Evolutionary conservation across 2,888 invertebrate species (phyloP), one percentile per base, ranked within the genome.

Genomic region (Steinernema scapterisci): DNA sequence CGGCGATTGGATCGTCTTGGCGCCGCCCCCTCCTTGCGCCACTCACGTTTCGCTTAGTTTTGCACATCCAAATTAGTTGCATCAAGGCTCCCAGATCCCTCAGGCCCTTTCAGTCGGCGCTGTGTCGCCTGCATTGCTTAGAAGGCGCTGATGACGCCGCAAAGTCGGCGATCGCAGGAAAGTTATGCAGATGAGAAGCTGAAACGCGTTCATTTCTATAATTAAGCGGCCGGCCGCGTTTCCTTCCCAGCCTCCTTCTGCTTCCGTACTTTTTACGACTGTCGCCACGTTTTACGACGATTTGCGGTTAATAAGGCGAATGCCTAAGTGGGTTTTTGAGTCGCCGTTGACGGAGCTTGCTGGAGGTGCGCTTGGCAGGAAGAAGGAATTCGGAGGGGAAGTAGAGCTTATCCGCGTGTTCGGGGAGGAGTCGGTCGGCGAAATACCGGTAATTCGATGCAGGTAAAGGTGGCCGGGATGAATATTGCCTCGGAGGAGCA

Each of bases 161-260:
- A 16, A 48, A 23, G 54, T 23, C 25, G 54, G 54, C 21, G 23
- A 23, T 23, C 38, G 38, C 5, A 2, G 21, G 54, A 13, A 48
- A 54, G 54, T 54, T 54, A 54, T 54, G 54, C 54, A 54, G 54
- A 54, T 54, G 54, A 54, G 54, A 54, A 54, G 48, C n/a, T 16
- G 48, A 48, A 48, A 48, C 48, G 48, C 48, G 48, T 48, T 48
- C 48, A 48, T 48, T 54, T 54, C 21, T 54, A 19, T 54, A 54
- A 54, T 54, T 54, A 54, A 54, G 21, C 54, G 54, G 54, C 11
- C 51, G 6, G 51, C 21, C 54, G 48, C 48, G 48, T n/a, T 48
- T 48, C n/a, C n/a, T 48, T 48, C n/a, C 7, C 48, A 7, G 54
- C 21, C 54, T 19, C 25, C 25, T 54, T 25, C 54, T 19, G 13